phyloP scores from a whole-genome alignment of 2,797 vertebrate genomes.

The Molossus molossus region DNA sequence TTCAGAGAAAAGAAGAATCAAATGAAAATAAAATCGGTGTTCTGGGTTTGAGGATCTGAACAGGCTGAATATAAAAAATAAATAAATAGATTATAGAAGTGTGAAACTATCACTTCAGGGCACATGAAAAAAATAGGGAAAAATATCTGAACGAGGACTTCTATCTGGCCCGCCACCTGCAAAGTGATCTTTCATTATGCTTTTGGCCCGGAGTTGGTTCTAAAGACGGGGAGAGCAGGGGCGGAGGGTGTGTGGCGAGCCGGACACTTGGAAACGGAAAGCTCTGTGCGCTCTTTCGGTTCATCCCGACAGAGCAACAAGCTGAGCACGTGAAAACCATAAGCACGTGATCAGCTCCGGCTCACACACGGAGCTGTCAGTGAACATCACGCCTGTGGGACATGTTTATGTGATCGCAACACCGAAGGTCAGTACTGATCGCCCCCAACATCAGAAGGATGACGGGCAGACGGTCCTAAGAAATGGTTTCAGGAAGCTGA shows the following conservation, averaged over 20 bases:
- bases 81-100: slow-evolving; percentile 68
- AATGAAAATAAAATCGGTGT: slow-evolving; percentile 72
- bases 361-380: background rate
- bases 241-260: background rate
- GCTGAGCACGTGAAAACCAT: background rate
- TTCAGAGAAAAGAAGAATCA: slow-evolving; percentile 67
- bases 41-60: slow-evolving; percentile 57
- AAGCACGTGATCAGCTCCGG: background rate
- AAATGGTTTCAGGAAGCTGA: background rate
- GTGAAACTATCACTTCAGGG: slow-evolving; percentile 58
- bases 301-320: background rate
- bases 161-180: slow-evolving; percentile 45
- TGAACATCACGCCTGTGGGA: background rate
- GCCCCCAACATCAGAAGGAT: background rate
- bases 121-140: slow-evolving; percentile 37
- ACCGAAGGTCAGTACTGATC: background rate
- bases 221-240: background rate
- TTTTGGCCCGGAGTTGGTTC: slow-evolving; percentile 10
- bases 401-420: background rate
- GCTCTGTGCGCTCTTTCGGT: background rate
- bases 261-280: background rate
- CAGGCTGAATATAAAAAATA: slow-evolving; percentile 11
- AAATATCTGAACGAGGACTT: slow-evolving; percentile 64
- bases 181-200: slow-evolving; percentile 67
- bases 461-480: background rate